A percentile compares a stretch with the other conserved stretches of the same genome.
Evolutionary conservation across 2,888 invertebrate genomes (phyloP).

Genomic region (Callinectes sapidus): DNA sequence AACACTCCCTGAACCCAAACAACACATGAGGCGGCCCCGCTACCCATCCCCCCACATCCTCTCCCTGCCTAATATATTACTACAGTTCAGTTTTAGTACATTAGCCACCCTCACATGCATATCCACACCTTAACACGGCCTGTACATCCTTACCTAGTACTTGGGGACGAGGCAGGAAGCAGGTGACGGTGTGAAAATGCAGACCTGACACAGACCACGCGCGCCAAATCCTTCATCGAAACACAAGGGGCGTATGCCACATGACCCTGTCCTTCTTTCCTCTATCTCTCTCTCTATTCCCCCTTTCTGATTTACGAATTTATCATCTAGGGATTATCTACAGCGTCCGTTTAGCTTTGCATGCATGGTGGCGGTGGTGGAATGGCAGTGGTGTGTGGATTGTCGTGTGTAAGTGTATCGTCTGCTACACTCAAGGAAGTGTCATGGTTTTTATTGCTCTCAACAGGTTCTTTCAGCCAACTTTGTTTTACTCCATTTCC

Average conservation of each 20-base stretch:
- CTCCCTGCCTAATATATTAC: not conserved
- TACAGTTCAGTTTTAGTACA: not conserved
- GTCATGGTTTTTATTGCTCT: slow-evolving; percentile 50
- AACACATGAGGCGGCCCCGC: not conserved
- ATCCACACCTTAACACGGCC: not conserved
- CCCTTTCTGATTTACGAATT: not conserved
- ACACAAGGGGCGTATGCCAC: slow-evolving; percentile 39
- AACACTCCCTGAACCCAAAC: not conserved
- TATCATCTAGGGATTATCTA: not conserved
- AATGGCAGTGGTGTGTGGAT: not conserved
- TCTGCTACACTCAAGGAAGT: slow-evolving; percentile 55
- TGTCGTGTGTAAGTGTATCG: slow-evolving; percentile 34
- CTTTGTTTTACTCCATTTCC: not conserved
- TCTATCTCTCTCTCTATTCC: not conserved
- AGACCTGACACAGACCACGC: slow-evolving; percentile 55
- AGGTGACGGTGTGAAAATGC: slow-evolving; percentile 33
- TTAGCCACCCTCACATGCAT: not conserved
- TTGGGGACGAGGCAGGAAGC: not conserved
- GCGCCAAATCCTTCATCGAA: slow-evolving; percentile 40
- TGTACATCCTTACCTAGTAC: not conserved
- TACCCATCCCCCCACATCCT: not conserved
- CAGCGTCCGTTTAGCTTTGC: not conserved
- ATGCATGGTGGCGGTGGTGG: not conserved
- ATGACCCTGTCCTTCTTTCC: not conserved
- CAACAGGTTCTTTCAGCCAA: slow-evolving; percentile 43